Evolutionary conservation across 2,888 invertebrate genomes (phyloP), one percentile per base, ranked within the genome.

Genomic region (Teinopalpus imperialis): DNA sequence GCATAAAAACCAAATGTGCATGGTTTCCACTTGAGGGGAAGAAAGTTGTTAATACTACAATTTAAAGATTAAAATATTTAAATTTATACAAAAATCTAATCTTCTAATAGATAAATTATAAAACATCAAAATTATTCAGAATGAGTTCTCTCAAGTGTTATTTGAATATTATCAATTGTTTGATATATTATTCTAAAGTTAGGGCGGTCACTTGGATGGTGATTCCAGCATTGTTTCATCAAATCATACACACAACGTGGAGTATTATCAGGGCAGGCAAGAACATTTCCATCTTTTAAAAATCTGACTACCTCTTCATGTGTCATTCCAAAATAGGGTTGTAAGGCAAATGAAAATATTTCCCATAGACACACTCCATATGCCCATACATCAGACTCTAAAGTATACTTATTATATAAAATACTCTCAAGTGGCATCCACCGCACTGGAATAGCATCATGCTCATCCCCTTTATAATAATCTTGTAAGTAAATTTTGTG

Each of bases 361-460:
- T 98, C 98, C 98, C 98, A 98, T 29, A 98, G 89, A 67, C 97
- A 96, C 9, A 98, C 97, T 39, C 98, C 98, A 85, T 95, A 98
- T 7, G 98, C 98, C 98, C 98, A 98, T 1, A 98, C 97, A 83
- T 98, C 98, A 6, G 98, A 97, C 76, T 98, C 97, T 51, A 96
- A 91, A 7, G 98, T 98, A 80, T 98, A 98, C 77, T 97, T 97
- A 81, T 98, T 98, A 75, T 97, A 98, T 41, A 98, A 90, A 74
- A 98, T 98, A 79, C 98, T 96, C 80, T 98, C 98, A 49, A 98
- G 89, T 12, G 98, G 98, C 98, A 98, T 98, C 98, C 98, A 98
- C 73, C 98, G 91, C 13, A 98, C 97, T 21, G 98, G 98, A 60
- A 98, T 97, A 8, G 98, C 98, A 81, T 97, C 97, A 72, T 97